These are phyloP conservation scores for Embiotoca jacksoni DNA, from an alignment of 2,113 vertebrate genomes.

Conservation along the genomic window DNA sequence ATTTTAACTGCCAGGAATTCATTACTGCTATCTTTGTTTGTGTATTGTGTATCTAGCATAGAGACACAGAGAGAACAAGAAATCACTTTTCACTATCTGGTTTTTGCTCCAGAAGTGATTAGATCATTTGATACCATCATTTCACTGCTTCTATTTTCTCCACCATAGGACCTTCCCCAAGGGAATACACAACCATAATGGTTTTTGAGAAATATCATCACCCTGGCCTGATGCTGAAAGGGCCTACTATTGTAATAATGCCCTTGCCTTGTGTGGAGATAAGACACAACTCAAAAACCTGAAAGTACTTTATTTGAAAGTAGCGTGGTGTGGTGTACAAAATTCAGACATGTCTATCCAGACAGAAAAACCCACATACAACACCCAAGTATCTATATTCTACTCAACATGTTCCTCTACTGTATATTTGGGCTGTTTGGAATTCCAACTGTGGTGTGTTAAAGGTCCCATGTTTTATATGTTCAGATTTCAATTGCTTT, in stretches of 20 bases:
- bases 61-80: slow-evolving; percentile 58
- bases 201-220: slow-evolving; percentile 80
- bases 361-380: neutral
- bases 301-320: slow-evolving; percentile 50
- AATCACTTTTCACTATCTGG: slow-evolving; percentile 68
- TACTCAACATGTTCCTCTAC: too few relatives aligned
- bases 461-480: too few relatives aligned
- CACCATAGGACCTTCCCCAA: slow-evolving; percentile 37
- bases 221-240: slow-evolving; percentile 61
- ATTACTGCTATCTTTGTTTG: slow-evolving; percentile 56
- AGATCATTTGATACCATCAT: slow-evolving; percentile 72
- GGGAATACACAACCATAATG: slow-evolving; percentile 73
- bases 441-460: too few relatives aligned
- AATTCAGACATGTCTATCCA: slow-evolving; percentile 6
- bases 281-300: slow-evolving; percentile 34
- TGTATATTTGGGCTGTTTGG: neutral
- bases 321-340: neutral
- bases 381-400: too few relatives aligned
- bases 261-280: slow-evolving; percentile 43
- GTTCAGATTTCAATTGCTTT: too few relatives aligned
- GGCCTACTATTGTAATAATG: slow-evolving; percentile 56
- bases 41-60: slow-evolving; percentile 31
- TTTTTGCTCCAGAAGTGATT: slow-evolving; percentile 70
- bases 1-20: slow-evolving; percentile 58
- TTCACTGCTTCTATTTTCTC: slow-evolving; percentile 69